Conservation (phyloP, 1,140 invertebrate species). For the Paraescarpia echinospica region DNA sequence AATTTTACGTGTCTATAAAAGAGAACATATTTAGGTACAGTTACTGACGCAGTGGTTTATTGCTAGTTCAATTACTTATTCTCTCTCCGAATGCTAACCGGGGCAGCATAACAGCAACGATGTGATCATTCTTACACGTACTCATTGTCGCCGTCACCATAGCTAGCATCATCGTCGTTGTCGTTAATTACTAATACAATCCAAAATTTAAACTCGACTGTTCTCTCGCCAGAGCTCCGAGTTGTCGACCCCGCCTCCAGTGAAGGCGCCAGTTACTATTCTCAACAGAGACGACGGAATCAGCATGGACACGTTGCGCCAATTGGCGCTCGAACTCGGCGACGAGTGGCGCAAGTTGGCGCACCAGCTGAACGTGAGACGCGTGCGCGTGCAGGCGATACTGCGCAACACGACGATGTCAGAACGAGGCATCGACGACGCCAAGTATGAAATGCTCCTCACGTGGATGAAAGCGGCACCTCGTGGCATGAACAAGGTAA, state of each 20-base stretch:
- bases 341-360: constrained; percentile 22
- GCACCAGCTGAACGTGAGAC: constrained; percentile 18
- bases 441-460: constrained; percentile 22
- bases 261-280: background rate
- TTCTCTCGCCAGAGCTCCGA: background rate
- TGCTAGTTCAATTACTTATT: background rate
- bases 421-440: constrained; percentile 8
- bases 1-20: too few species aligned
- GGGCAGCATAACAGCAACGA: background rate
- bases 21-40: background rate
- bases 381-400: constrained; percentile 17
- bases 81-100: background rate
- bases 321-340: constrained; percentile 6
- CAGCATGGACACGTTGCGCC: constrained; percentile 9
- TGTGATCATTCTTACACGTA: background rate
- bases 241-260: background rate
- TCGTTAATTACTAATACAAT: background rate
- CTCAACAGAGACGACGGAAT: background rate
- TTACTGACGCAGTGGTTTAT: background rate
- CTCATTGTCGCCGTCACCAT: background rate
- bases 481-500: constrained; percentile 18
- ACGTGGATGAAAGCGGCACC: constrained; percentile 22
- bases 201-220: background rate
- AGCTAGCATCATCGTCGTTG: background rate
- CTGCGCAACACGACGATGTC: background rate